Evolutionary conservation across 1,140 invertebrate species (phyloP).

Genomic region (Choristoneura fumiferana): DNA sequence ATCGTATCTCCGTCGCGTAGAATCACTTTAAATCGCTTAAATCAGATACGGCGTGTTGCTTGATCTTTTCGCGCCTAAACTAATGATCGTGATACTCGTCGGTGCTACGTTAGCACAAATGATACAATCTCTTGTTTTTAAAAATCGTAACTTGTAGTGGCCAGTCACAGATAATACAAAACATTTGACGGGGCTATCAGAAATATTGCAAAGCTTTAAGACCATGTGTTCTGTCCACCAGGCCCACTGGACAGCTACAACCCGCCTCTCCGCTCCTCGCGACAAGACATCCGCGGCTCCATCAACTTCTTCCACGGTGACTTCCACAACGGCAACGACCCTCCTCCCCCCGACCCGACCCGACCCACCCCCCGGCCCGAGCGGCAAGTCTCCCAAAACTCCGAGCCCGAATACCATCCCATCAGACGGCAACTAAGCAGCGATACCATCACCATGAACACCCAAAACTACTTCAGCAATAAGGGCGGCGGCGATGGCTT

Average conservation of each 20-base stretch:
- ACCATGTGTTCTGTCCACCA: constrained; percentile 39
- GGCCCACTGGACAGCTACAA: constrained; percentile 72
- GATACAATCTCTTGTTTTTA: too few relatives aligned
- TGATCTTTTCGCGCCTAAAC: too few relatives aligned
- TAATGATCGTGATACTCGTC: too few relatives aligned
- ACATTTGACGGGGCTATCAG: too few relatives aligned
- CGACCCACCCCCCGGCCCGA: constrained; percentile 45
- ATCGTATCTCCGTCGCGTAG: too few relatives aligned
- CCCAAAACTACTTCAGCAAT: constrained; percentile 79
- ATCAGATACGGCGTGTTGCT: too few relatives aligned
- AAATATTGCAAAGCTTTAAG: too few relatives aligned
- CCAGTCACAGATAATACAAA: too few relatives aligned
- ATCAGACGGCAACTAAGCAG: constrained; percentile 79
- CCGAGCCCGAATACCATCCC: constrained; percentile 41
- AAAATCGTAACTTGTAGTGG: too few relatives aligned
- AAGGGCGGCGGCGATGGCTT: constrained; percentile 67
- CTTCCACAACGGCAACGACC: constrained; percentile 56
- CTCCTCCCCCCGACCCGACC: too few relatives aligned
- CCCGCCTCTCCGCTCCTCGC: constrained; percentile 83
- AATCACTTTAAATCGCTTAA: too few relatives aligned
- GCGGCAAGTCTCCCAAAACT: constrained; percentile 52
- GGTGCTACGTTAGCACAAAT: too few relatives aligned
- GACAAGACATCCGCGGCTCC: constrained; percentile 86
- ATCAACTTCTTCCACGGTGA: constrained; percentile 84
- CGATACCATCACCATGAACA: constrained; percentile 77